Conservation (phyloP, 2,113 vertebrate species). For the Hemiscyllium ocellatum region DNA sequence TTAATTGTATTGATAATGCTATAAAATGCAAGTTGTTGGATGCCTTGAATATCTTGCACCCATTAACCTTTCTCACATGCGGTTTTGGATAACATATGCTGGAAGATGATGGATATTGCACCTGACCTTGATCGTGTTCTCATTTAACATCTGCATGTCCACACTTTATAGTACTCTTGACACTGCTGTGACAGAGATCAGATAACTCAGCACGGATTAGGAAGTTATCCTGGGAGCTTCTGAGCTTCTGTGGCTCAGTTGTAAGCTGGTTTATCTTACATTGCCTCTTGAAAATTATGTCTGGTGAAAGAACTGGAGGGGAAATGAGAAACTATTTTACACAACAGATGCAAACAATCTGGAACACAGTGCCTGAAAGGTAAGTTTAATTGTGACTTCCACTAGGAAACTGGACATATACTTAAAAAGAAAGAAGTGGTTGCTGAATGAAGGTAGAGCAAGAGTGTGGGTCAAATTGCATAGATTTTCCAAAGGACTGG, state of each 20-base stretch:
- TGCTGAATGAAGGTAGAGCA: background rate
- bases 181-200: background rate
- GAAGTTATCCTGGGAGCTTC: background rate
- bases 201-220: background rate
- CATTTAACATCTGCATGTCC: background rate
- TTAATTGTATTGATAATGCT: too few relatives aligned
- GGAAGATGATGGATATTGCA: background rate
- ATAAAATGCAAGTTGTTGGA: too few relatives aligned
- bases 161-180: background rate
- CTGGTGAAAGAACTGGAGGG: background rate
- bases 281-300: background rate
- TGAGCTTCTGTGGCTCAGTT: background rate
- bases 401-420: background rate
- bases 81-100: background rate
- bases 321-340: background rate
- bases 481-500: background rate
- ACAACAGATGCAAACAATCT: background rate
- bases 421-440: background rate
- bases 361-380: background rate
- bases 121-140: background rate
- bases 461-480: background rate
- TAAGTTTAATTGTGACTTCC: background rate
- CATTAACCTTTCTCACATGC: background rate
- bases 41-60: background rate
- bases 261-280: background rate